A percentile compares a stretch with the other conserved stretches of the same genome.
These are phyloP conservation scores for Plusia festucae DNA, from an alignment of 2,888 invertebrate species.

Conservation along the genomic window DNA sequence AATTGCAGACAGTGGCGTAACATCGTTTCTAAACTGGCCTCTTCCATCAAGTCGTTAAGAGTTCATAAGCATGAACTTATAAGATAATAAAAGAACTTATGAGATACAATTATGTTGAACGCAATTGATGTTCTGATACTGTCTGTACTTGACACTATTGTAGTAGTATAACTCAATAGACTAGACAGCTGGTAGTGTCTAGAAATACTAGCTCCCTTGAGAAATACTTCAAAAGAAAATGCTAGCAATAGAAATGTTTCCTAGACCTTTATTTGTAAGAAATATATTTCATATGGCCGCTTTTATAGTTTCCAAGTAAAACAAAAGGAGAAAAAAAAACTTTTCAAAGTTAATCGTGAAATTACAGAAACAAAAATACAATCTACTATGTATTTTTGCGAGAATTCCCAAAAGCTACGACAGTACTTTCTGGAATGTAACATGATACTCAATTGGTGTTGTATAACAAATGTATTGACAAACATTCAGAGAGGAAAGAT, in stretches of 20 bases:
- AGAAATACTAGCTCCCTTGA: slow-evolving; percentile 36
- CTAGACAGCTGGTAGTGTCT: slow-evolving; percentile 23
- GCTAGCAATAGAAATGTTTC: background rate
- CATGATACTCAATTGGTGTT: slow-evolving; percentile 7
- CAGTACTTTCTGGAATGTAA: background rate
- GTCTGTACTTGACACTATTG: slow-evolving; percentile 47
- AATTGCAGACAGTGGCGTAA: too few species aligned
- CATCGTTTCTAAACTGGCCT: too few species aligned
- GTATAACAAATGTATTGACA: slow-evolving; percentile 15
- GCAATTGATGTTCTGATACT: slow-evolving; percentile 30
- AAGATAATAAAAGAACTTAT: background rate
- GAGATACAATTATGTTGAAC: slow-evolving; percentile 16
- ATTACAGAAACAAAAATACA: background rate
- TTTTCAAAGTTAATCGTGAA: background rate
- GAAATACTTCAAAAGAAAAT: slow-evolving; percentile 18
- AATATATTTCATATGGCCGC: too few species aligned
- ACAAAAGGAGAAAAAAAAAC: background rate
- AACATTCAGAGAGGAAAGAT: slow-evolving; percentile 15
- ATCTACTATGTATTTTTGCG: background rate
- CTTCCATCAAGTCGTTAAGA: too few species aligned
- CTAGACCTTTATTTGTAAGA: background rate
- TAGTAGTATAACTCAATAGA: slow-evolving; percentile 32
- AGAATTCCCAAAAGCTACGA: background rate
- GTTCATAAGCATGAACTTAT: background rate
- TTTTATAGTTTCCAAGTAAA: too few species aligned